phyloP scores from a whole-genome alignment of 1,140 invertebrate genomes.

The Nasonia longicornis region DNA sequence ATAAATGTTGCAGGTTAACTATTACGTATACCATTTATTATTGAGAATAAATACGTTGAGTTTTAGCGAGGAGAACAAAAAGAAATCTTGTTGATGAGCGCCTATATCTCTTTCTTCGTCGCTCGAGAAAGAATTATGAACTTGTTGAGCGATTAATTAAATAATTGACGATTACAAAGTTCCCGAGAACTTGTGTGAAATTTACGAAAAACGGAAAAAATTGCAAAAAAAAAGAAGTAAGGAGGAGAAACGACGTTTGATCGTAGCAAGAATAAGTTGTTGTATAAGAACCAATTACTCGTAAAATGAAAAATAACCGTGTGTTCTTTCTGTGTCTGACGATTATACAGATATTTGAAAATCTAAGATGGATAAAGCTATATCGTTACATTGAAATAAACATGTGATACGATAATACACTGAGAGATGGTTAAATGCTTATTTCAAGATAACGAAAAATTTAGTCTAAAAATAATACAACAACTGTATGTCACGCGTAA shows the following conservation, averaged over 20 bases:
- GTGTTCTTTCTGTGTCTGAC: neutral
- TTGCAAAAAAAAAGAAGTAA: neutral
- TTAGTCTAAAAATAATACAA: too few relatives aligned
- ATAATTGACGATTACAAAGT: too few relatives aligned
- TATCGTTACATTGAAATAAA: slow-evolving; percentile 10
- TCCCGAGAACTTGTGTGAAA: neutral
- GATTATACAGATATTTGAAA: neutral
- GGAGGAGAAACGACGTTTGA: neutral
- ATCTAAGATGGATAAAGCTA: neutral
- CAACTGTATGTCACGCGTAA: too few relatives aligned
- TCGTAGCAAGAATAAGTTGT: neutral
- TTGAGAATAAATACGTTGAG: too few relatives aligned
- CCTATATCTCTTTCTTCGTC: slow-evolving; percentile 6
- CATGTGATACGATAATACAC: neutral
- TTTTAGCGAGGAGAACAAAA: too few relatives aligned
- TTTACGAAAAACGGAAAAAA: neutral
- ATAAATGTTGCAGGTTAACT: slow-evolving; percentile 32
- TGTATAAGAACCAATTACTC: neutral
- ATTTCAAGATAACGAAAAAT: too few relatives aligned
- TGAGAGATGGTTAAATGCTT: too few relatives aligned
- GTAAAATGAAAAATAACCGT: neutral
- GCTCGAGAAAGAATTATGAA: slow-evolving; percentile 26
- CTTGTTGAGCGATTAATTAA: neutral
- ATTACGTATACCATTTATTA: too few relatives aligned
- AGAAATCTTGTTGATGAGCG: slow-evolving; percentile 9